Base-by-base conservation (phyloP, 1,140 invertebrate genomes). In the Tetraneura akinire region DNA sequence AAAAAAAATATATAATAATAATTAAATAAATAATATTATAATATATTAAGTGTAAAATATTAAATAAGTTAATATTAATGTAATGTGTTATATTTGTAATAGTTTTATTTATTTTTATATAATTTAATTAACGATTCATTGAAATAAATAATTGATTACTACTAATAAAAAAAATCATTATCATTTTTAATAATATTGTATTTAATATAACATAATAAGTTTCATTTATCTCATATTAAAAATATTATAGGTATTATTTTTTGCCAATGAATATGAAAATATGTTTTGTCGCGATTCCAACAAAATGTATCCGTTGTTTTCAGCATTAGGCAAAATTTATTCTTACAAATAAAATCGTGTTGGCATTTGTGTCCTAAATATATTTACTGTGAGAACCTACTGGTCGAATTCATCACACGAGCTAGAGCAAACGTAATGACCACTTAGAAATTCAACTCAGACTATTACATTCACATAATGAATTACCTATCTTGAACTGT, bases 391-490 rank as follows among this genome's bases (percentile, higher is more conserved):
- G 74, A 78, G 74, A 78, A 78, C 74, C 74, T 45, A 45, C 53
- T 29, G 53, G 74, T 26, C 47, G 21, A 62, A 62, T 62, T 78
- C 74, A 78, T 62, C 55, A 76, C 73, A 76, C 51, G 73, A 76
- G 73, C 49, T 55, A 37, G 71, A 74, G 21, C 32, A 60, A 2
- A 9, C 51, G 13, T 57, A 76, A 60, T 76, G 18, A 60, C 55
- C 37, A 78, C 74, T 78, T 78, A 62, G 37, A 60, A 45, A 78
- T 78, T 78, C 74, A 60, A 29, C 74, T 78, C 74, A 78, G 74
- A 76, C 74, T 11, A 21, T 14, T 1, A n/a, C 29, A 55, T 57
- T 57, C 73, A 21, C 73, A 57, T 55, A 21, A 16, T 32, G 29
- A 74, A 53, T 49, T 47, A 70, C 21, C 60, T 64, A 64, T 18